A percentile compares a stretch with the other conserved stretches of the same genome.
These are phyloP conservation scores for Caenorhabditis inopinata DNA, from an alignment of 1,140 invertebrate species.

Conservation along the genomic window DNA sequence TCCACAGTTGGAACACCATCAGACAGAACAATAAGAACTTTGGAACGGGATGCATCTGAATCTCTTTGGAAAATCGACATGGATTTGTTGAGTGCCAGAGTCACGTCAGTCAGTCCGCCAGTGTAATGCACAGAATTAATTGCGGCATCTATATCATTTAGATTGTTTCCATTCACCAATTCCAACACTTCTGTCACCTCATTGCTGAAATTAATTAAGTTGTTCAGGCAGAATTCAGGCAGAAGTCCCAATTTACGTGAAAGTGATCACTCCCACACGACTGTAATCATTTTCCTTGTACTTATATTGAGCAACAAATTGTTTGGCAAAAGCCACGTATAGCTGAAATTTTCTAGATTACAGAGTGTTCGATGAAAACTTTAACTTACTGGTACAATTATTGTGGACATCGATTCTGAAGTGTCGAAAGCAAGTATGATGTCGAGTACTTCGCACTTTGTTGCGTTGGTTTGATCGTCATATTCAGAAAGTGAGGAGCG, in stretches of 20 bases:
- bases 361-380: background rate
- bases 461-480: background rate
- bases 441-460: slow-evolving; percentile 6
- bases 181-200: background rate
- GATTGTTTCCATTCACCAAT: background rate
- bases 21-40: background rate
- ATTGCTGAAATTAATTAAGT: background rate
- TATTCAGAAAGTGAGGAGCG: background rate
- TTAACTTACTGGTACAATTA: background rate
- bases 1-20: slow-evolving; percentile 10
- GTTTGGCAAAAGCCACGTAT: background rate
- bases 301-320: background rate
- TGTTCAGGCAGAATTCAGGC: no score
- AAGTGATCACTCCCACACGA: slow-evolving; percentile 1
- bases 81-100: background rate
- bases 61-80: background rate
- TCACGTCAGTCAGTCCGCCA: background rate
- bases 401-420: background rate
- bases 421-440: slow-evolving; percentile 4
- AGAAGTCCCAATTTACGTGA: background rate
- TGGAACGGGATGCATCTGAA: background rate
- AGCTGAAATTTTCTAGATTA: background rate
- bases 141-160: background rate
- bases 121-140: background rate
- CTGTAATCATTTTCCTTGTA: background rate